Evolutionary conservation across 2,797 vertebrate species (phyloP), one percentile per base, ranked within the genome.

Genomic region (Microctenopoma steveboyesi): DNA sequence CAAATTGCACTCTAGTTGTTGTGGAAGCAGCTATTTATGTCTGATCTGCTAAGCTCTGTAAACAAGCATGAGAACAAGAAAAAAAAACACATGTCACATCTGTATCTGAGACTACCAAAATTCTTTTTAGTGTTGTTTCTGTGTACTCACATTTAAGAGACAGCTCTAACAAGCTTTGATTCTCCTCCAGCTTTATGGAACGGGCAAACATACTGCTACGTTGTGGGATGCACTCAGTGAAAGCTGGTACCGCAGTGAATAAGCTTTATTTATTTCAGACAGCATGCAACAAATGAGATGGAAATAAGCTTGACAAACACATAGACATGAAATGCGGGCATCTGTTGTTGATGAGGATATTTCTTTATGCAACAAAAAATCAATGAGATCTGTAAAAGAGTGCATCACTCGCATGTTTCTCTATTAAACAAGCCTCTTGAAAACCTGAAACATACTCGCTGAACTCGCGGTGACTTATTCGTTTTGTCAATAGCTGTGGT

Each of bases 21-120:
- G 2, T 30, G 22, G 35, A 48, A 79, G 70, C 33, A 48, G 66
- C 71, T 69, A 62, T 85, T 85, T 83, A 59, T 70, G 66, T 59
- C 50, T 71, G 48, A 88, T 82, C 80, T 66, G 27, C 62, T 2
- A 16, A 69, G 72, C 64, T 72, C 61, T 62, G 74, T 74, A 75
- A 80, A 87, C 74, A 86, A 83, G 37, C 42, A 45, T 0, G 9
- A 42, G 40, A 16, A 70, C 57, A 71, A 63, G 62, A 66, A 69
- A 71, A 85, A 85, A 79, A 85, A 22, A 22, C 22, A 78, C 71
- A 76, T 58, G 73, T 28, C 63, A 61, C 37, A 48, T 76, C 14
- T 18, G 45, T 48, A 22, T 72, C 62, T 51, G 46, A 48, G 50
- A 67, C 16, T 25, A 54, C 27, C 54, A 47, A 76, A 74, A 66